Conservation (phyloP, 2,888 invertebrate genomes). For the Amiota mariae region DNA sequence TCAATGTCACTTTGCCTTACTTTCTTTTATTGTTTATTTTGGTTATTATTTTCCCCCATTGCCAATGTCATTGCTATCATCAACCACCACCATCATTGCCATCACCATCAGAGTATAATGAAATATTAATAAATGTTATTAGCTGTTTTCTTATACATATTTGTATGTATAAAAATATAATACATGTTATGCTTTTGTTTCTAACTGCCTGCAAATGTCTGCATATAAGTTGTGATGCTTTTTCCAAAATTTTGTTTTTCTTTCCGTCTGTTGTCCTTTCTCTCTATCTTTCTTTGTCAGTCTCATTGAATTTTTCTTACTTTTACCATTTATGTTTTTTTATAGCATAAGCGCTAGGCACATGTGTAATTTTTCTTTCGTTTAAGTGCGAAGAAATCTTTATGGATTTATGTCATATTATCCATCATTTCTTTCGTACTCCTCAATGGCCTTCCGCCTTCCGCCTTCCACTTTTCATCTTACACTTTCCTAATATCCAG, state of each 20-base stretch:
- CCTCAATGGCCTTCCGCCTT: neutral
- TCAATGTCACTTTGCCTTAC: neutral
- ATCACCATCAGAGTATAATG: neutral
- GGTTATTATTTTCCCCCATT: too few species aligned
- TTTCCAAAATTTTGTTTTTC: neutral
- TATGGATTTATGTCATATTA: slow-evolving; percentile 4
- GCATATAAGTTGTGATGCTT: neutral
- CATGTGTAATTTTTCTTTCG: neutral
- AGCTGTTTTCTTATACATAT: neutral
- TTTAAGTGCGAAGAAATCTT: neutral
- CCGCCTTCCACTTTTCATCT: too few species aligned
- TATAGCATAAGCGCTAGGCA: slow-evolving; percentile 1
- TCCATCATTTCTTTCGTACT: neutral
- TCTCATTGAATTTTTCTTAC: too few species aligned
- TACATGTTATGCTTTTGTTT: neutral
- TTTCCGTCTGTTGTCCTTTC: too few species aligned
- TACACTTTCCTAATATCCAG: neutral
- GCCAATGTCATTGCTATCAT: neutral
- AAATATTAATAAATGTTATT: slow-evolving; percentile 19
- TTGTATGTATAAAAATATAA: too few species aligned
- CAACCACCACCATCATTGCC: neutral
- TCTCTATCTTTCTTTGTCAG: too few species aligned
- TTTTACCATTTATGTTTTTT: neutral
- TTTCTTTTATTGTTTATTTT: neutral
- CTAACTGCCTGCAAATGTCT: neutral